A percentile compares a stretch with the other conserved stretches of the same genome.
Conservation (phyloP, 2,113 vertebrate genomes). For the Thermophis baileyi region DNA sequence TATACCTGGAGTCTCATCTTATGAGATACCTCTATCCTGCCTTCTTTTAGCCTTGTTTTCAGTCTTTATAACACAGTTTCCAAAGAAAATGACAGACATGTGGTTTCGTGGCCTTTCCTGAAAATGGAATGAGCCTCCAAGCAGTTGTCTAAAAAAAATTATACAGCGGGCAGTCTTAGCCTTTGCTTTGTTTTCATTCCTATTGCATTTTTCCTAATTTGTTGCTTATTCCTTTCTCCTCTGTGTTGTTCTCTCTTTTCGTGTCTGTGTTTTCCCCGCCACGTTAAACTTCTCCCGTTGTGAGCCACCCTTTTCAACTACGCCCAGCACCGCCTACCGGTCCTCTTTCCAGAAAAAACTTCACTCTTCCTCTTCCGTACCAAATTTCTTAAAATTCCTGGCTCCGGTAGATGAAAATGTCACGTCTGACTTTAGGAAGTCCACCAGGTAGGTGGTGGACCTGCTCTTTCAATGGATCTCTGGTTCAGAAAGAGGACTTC, state of each 20-base stretch:
- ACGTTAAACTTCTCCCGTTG: slow-evolving; percentile 59
- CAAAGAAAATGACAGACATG: not conserved
- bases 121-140: not conserved
- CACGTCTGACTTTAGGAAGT: slow-evolving; percentile 78
- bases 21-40: not conserved
- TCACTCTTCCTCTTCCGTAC: slow-evolving; percentile 94
- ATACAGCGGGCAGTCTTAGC: not conserved
- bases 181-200: slow-evolving; percentile 23
- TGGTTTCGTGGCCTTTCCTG: not conserved
- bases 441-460: slow-evolving; percentile 74
- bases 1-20: not conserved
- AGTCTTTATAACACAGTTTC: not conserved
- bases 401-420: slow-evolving; percentile 92
- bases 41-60: not conserved
- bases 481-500: slow-evolving; percentile 28
- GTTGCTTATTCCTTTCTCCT: slow-evolving; percentile 45
- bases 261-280: slow-evolving; percentile 27
- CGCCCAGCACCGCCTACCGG: slow-evolving; percentile 80
- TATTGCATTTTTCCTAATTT: slow-evolving; percentile 42
- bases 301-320: slow-evolving; percentile 71
- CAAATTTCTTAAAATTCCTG: slow-evolving; percentile 99
- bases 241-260: slow-evolving; percentile 40
- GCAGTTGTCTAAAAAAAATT: too few species aligned
- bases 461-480: slow-evolving; percentile 34
- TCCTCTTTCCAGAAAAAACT: slow-evolving; percentile 91